Percentiles rank a stretch among this genome's conserved stretches.
phyloP scores from a whole-genome alignment of 2,888 invertebrate species.

The Horisme vitalbata region DNA sequence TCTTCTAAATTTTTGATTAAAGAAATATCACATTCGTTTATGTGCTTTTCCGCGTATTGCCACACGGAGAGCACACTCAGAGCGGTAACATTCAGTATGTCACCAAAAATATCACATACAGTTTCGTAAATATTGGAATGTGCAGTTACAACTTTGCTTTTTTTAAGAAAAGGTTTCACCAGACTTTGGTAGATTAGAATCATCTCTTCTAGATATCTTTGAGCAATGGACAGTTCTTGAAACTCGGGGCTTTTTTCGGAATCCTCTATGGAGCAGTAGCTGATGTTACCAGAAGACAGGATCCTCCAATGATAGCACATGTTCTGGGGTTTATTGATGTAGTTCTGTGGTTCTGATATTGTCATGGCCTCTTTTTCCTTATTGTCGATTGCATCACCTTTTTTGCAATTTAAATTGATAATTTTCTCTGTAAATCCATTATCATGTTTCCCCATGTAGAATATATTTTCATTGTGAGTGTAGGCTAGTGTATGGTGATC shows the following conservation, averaged over 20 bases:
- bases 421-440: conserved; percentile 71
- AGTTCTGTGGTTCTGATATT: conserved; percentile 52
- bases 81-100: conserved; percentile 86
- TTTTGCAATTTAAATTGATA: conserved; percentile 65
- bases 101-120: conserved; percentile 86
- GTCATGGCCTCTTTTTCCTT: conserved; percentile 51
- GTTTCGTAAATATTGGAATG: conserved; percentile 85
- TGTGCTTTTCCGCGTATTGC: conserved; percentile 86
- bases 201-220: conserved; percentile 88
- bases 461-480: conserved; percentile 86
- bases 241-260: conserved; percentile 66
- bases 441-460: conserved; percentile 86
- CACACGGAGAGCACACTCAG: conserved; percentile 87
- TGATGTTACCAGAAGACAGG: conserved; percentile 72
- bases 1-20: conserved; percentile 88
- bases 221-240: conserved; percentile 84
- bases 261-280: conserved; percentile 73
- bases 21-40: conserved; percentile 85
- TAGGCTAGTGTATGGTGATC: conserved; percentile 86
- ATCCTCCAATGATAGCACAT: conserved; percentile 77
- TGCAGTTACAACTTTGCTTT: conserved; percentile 77
- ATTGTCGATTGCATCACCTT: conserved; percentile 43
- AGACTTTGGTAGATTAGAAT: conserved; percentile 84
- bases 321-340: conserved; percentile 63
- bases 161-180: conserved; percentile 86